phyloP scores from a whole-genome alignment of 2,797 vertebrate species.

The Lithobates sylvaticus region DNA sequence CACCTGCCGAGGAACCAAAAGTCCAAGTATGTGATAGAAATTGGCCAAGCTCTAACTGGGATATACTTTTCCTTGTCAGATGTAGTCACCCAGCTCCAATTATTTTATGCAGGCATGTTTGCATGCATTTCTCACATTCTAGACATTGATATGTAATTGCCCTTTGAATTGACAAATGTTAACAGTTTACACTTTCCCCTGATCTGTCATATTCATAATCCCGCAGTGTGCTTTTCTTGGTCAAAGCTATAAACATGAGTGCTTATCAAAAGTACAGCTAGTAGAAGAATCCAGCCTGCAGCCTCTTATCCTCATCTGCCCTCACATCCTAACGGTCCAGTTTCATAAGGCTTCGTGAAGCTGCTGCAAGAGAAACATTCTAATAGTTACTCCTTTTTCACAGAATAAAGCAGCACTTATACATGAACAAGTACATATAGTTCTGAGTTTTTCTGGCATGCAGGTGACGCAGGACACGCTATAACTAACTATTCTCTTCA shows the following conservation, averaged over 20 bases:
- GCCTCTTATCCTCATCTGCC: constrained; percentile 60
- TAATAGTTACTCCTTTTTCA: background rate
- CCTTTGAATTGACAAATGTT: background rate
- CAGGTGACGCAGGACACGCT: background rate
- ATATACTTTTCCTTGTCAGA: background rate
- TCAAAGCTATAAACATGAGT: background rate
- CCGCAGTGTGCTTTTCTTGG: background rate
- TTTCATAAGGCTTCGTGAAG: constrained; percentile 14
- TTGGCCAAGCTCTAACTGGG: background rate
- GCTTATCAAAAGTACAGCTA: background rate
- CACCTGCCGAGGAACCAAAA: too few relatives aligned
- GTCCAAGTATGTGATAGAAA: too few relatives aligned
- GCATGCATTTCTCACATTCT: background rate
- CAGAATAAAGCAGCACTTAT: background rate
- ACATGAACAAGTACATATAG: background rate
- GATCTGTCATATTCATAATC: background rate
- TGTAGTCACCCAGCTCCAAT: background rate
- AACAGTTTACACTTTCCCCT: background rate
- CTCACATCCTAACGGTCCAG: constrained; percentile 62
- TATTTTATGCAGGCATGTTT: background rate
- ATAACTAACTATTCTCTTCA: background rate
- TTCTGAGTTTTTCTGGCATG: background rate
- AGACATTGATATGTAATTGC: background rate
- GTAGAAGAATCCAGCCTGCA: constrained; percentile 19
- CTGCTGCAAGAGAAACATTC: constrained; percentile 20